phyloP scores from a whole-genome alignment of 2,113 vertebrate genomes.

The Cyphomyrus plagiostoma region DNA sequence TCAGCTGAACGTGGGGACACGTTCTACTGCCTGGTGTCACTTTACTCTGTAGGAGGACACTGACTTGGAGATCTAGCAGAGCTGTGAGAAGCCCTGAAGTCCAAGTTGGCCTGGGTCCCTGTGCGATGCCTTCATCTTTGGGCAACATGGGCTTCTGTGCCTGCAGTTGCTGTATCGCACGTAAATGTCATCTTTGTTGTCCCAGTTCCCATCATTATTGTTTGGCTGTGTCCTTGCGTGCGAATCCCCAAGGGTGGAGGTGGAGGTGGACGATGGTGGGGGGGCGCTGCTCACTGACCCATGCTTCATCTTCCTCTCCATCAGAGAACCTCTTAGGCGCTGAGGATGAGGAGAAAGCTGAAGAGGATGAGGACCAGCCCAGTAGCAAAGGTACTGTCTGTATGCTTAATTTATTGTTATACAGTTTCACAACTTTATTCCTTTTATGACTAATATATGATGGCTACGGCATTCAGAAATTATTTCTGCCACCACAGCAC shows the following conservation, averaged over 20 bases:
- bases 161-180: background rate
- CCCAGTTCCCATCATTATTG: background rate
- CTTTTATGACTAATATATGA: background rate
- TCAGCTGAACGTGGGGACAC: background rate
- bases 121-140: background rate
- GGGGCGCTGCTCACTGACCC: background rate
- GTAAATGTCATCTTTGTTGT: background rate
- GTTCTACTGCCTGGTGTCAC: background rate
- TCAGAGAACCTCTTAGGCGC: constrained; percentile 28
- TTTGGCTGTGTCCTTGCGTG: background rate
- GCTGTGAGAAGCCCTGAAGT: background rate
- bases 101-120: background rate
- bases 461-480: background rate
- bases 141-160: background rate
- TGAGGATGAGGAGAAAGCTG: constrained; percentile 29
- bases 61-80: background rate
- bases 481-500: background rate
- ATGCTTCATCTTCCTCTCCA: background rate
- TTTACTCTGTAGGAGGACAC: background rate
- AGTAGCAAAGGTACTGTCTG: constrained; percentile 40
- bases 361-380: constrained; percentile 34
- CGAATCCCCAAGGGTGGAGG: background rate
- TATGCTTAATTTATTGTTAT: background rate
- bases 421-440: background rate
- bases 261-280: too few relatives aligned